phyloP scores from a whole-genome alignment of 2,888 invertebrate genomes.

The Aleiodes alternator region DNA sequence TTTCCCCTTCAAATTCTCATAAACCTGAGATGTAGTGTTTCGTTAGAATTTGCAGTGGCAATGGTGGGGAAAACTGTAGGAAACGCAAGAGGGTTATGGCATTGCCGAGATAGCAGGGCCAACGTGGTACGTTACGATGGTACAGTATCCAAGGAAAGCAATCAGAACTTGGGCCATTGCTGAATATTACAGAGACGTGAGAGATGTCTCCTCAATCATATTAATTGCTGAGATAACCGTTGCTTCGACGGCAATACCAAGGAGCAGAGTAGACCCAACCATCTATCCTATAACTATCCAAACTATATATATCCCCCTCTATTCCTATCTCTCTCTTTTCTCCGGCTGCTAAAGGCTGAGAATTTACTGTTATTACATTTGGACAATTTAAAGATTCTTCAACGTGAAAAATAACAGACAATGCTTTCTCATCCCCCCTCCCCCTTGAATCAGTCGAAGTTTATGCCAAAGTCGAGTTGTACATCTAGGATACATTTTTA shows the following conservation, averaged over 20 bases:
- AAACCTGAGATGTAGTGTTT: conserved; percentile 19
- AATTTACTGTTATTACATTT: conserved; percentile 1
- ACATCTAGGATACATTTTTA: too few relatives aligned
- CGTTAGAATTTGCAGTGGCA: conserved; percentile 37
- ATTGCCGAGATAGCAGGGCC: conserved; percentile 65
- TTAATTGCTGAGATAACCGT: conserved; percentile 75
- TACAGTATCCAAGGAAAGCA: conserved; percentile 70
- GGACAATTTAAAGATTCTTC: background rate
- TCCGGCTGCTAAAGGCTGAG: background rate
- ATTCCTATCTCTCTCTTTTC: background rate
- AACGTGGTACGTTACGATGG: conserved; percentile 57
- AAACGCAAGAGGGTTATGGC: conserved; percentile 67
- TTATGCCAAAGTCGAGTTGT: too few relatives aligned
- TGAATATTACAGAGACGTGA: conserved; percentile 75
- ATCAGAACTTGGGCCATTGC: conserved; percentile 76
- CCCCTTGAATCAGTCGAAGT: too few relatives aligned
- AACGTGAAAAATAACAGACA: conserved; percentile 4
- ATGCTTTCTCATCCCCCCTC: too few relatives aligned
- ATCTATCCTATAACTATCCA: conserved; percentile 24
- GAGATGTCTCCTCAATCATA: conserved; percentile 76
- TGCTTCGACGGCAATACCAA: conserved; percentile 69
- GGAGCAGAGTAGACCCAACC: background rate
- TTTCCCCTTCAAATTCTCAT: background rate
- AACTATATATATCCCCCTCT: conserved; percentile 21
- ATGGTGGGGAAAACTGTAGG: conserved; percentile 57